Conservation (phyloP, 2,113 vertebrate genomes). For the Bungarus multicinctus region DNA sequence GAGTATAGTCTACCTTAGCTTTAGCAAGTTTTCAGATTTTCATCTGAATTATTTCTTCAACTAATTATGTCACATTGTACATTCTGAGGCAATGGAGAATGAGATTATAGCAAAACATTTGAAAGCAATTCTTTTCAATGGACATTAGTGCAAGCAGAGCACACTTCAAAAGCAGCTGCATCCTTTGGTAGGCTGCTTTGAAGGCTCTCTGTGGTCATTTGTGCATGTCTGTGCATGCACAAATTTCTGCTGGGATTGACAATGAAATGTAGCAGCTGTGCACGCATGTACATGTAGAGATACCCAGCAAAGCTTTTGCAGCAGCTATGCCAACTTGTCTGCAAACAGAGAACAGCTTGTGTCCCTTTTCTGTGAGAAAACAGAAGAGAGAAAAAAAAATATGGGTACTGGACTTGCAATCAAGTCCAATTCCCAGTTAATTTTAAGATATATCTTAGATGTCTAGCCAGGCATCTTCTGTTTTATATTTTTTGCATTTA, state of each 20-base stretch:
- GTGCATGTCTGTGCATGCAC: background rate
- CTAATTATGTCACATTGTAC: background rate
- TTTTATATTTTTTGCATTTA: background rate
- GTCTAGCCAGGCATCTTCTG: background rate
- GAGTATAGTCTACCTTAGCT: background rate
- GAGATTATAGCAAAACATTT: background rate
- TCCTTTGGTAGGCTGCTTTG: background rate
- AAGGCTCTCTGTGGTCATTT: background rate
- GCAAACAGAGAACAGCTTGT: background rate
- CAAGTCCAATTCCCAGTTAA: background rate
- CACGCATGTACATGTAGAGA: background rate
- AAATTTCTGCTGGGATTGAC: background rate
- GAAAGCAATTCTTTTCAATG: background rate
- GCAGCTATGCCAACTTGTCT: background rate
- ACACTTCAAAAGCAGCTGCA: background rate
- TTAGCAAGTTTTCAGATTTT: background rate
- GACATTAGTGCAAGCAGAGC: background rate
- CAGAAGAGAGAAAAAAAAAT: background rate
- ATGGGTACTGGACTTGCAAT: background rate
- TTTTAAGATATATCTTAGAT: background rate
- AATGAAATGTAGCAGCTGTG: background rate
- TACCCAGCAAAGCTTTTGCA: background rate
- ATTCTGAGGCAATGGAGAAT: background rate
- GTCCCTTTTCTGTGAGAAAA: background rate
- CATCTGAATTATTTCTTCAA: background rate